Conservation (phyloP, 2,113 vertebrate genomes). For the Macrotus californicus region DNA sequence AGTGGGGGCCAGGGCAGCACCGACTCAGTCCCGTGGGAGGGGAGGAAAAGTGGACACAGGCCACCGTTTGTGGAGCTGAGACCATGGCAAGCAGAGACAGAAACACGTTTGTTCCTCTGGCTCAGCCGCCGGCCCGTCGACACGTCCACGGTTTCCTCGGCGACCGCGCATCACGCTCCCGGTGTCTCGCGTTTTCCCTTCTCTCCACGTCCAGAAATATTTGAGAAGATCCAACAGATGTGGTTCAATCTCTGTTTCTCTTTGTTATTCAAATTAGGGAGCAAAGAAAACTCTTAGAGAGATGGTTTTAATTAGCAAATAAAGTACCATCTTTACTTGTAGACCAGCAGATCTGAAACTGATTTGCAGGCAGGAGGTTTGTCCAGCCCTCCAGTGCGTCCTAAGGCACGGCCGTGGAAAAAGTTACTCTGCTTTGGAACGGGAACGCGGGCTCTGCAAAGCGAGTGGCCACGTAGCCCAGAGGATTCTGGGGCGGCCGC, state of each 20-base stretch:
- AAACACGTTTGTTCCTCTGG: constrained; percentile 64
- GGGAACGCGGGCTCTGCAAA: background rate
- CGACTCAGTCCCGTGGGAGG: background rate
- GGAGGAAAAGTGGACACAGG: background rate
- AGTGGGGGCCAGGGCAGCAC: rapidly evolving
- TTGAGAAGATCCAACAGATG: constrained; percentile 67
- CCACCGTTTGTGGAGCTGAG: constrained; percentile 50
- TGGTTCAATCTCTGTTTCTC: constrained; percentile 56
- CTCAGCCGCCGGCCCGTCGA: constrained; percentile 65
- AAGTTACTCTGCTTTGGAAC: background rate
- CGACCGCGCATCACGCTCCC: constrained; percentile 55
- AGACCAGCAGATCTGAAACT: constrained; percentile 37
- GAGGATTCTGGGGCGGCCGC: background rate
- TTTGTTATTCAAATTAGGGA: constrained; percentile 60
- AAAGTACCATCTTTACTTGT: constrained; percentile 20
- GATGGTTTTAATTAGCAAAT: constrained; percentile 69
- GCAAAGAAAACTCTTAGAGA: constrained; percentile 38
- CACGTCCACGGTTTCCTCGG: constrained; percentile 22
- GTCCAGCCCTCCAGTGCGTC: constrained; percentile 19
- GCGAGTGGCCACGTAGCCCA: background rate
- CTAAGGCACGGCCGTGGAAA: constrained; percentile 40
- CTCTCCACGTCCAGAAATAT: constrained; percentile 61
- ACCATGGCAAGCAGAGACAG: constrained; percentile 72
- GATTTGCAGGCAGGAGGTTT: constrained; percentile 41
- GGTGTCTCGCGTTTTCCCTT: constrained; percentile 74